A percentile compares a stretch with the other conserved stretches of the same genome.
These are phyloP conservation scores for Salvator merianae DNA, from an alignment of 2,113 vertebrate genomes.

Conservation along the genomic window DNA sequence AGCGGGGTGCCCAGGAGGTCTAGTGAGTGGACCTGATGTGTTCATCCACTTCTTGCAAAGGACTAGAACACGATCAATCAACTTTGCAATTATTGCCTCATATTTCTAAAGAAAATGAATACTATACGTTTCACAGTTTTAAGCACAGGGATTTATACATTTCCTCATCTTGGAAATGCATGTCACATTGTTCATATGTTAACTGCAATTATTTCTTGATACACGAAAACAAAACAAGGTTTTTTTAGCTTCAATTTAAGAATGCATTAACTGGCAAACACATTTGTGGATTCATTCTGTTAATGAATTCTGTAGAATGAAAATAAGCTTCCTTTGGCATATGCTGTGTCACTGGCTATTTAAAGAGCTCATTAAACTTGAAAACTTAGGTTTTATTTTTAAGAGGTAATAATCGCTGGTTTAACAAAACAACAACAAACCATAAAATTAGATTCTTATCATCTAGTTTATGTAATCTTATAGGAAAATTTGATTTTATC, in stretches of 20 bases:
- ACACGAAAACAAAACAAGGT: not conserved
- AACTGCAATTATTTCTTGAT: not conserved
- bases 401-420: slow-evolving; percentile 10
- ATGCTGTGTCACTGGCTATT: slow-evolving; percentile 1
- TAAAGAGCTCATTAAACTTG: slow-evolving; percentile 30
- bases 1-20: no score
- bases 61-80: no score
- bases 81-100: no score
- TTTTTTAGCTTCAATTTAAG: not conserved
- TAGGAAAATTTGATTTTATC: slow-evolving; percentile 13
- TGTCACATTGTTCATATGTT: not conserved
- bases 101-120: no score
- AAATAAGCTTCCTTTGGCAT: not conserved
- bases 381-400: not conserved
- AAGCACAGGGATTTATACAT: not conserved
- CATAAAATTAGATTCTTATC: slow-evolving; percentile 28
- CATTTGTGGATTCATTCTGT: not conserved
- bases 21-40: no score
- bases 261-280: not conserved
- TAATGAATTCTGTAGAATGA: not conserved
- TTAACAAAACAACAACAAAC: slow-evolving; percentile 26
- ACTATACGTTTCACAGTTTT: not conserved
- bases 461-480: slow-evolving; percentile 2
- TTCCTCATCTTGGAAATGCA: not conserved
- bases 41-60: no score